Evolutionary conservation across 1,140 invertebrate genomes (phyloP).

Genomic region (Drosophila navojoa): DNA sequence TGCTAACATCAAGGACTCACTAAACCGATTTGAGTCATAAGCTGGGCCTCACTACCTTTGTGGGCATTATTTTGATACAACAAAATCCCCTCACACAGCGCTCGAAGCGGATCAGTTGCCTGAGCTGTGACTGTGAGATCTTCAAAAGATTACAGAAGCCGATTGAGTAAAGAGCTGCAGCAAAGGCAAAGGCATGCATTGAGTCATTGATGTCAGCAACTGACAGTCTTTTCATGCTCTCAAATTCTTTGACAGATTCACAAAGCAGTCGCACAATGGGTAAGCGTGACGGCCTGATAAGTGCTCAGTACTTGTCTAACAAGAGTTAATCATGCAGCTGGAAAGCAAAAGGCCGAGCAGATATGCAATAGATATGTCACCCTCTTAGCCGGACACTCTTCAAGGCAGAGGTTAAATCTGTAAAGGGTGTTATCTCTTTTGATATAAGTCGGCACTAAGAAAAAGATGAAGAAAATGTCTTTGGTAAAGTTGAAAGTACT

Average conservation of each 20-base stretch:
- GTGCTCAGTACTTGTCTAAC: background rate
- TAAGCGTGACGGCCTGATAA: background rate
- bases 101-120: background rate
- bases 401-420: too few species aligned
- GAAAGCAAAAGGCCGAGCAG: too few species aligned
- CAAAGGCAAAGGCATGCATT: background rate
- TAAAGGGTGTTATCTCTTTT: background rate
- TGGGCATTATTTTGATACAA: background rate
- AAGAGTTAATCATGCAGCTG: conserved; percentile 5
- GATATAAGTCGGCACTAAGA: background rate
- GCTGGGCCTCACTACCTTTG: background rate
- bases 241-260: background rate
- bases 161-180: background rate
- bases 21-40: conserved; percentile 23
- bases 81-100: background rate
- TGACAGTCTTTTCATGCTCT: conserved; percentile 11
- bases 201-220: conserved; percentile 15
- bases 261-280: background rate
- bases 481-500: too few species aligned
- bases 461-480: too few species aligned
- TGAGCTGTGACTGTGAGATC: conserved; percentile 1
- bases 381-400: too few species aligned
- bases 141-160: conserved; percentile 21
- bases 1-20: conserved; percentile 11
- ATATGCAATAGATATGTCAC: background rate